Evolutionary conservation across 2,113 vertebrate species (phyloP), one percentile per base, ranked within the genome.

Genomic region (human): DNA sequence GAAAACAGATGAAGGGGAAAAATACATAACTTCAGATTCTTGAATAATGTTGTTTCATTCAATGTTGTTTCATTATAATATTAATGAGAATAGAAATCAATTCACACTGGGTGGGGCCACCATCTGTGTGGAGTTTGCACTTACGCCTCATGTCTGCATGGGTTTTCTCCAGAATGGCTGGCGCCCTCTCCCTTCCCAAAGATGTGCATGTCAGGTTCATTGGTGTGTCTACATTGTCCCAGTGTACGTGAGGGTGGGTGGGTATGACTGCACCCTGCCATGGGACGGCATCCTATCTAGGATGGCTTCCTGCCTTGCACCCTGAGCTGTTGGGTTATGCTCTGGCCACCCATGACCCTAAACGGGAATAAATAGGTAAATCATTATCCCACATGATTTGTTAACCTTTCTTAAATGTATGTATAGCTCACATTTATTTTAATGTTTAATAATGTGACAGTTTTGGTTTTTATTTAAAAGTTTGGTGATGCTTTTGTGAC

Each of bases 1-100:
- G 45, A n/a, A 95, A 94, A 87, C 48, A 96, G 23, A 95, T 72
- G 79, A 92, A 80, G 64, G 2, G 70, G n/a, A 91, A 76, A 96
- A 97, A 96, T 91, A 90, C 50, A 86, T 73, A 95, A 86, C 92
- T 30, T 45, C 25, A 30, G 75, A 30, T 32, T 25, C 43, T 48
- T 32, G 16, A 48, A 78, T 16, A 48, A 32, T 18, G 43, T 12
- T 23, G 72, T 78, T 78, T 32, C 43, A 32, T 48, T 78, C 27
- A 48, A 18, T 2, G 16, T 78, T 30, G 17, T 18, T 32, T 78
- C 16, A 27, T 78, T 48, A 78, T 32, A 76, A 76, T 8, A 8
- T 17, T 48, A 30, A 78, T 32, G 43, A 48, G 75, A 78, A 48
- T 18, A 78, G 43, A 78, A 78, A 78, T 78, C 75, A 18, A 32